A percentile compares a stretch with the other conserved stretches of the same genome.
phyloP scores from a whole-genome alignment of 2,797 vertebrate genomes.

The Falco naumanni region DNA sequence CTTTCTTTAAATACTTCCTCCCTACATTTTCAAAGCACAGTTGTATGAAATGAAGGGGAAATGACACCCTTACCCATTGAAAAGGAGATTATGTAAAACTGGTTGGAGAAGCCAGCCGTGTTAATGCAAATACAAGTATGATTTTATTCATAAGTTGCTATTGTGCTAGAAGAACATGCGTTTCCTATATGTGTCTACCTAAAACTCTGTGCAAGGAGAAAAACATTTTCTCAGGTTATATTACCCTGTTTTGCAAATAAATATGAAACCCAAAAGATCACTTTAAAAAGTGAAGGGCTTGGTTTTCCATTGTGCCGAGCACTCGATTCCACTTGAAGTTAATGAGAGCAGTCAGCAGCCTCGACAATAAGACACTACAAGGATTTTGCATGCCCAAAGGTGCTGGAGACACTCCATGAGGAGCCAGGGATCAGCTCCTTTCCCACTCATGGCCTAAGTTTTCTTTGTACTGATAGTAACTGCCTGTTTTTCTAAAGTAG shows the following conservation, averaged over 20 bases:
- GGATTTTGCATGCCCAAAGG: slow-evolving; percentile 24
- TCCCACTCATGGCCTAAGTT: background rate
- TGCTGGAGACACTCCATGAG: background rate
- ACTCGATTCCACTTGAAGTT: slow-evolving; percentile 57
- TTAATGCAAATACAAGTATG: slow-evolving; percentile 79
- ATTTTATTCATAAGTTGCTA: slow-evolving; percentile 76
- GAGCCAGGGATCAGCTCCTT: background rate
- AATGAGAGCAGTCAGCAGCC: slow-evolving; percentile 56
- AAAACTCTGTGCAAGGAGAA: background rate
- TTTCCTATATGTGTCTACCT: slow-evolving; percentile 53
- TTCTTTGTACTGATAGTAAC: background rate
- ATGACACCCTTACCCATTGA: slow-evolving; percentile 80
- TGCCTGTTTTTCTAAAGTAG: background rate
- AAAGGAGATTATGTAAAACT: slow-evolving; percentile 82
- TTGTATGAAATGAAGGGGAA: slow-evolving; percentile 81
- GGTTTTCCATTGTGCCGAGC: slow-evolving; percentile 34
- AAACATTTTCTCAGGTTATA: background rate
- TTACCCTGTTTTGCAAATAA: slow-evolving; percentile 18
- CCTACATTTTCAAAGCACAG: slow-evolving; percentile 75
- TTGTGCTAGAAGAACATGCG: slow-evolving; percentile 37
- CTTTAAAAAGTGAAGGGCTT: slow-evolving; percentile 40
- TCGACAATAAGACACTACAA: background rate
- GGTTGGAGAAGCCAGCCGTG: slow-evolving; percentile 76
- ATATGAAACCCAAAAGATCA: slow-evolving; percentile 39
- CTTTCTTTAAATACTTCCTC: slow-evolving; percentile 79